A percentile compares a stretch with the other conserved stretches of the same genome.
Conservation (phyloP, 1,140 invertebrate genomes). For the Hycleus phaleratus region DNA sequence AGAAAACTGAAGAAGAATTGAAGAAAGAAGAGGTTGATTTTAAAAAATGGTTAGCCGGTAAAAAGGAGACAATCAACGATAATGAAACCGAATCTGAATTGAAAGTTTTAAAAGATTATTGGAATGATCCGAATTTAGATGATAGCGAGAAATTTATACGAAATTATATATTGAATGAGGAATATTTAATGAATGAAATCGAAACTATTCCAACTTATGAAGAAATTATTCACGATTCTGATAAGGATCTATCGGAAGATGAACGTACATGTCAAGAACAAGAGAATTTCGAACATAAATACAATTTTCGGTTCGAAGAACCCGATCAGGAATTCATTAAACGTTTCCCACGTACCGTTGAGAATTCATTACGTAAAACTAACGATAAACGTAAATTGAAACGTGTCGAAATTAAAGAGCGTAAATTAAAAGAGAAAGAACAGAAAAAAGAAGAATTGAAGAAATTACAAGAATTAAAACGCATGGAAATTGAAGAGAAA, state of each 20-base stretch:
- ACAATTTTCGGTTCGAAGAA: constrained; percentile 94
- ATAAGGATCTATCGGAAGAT: constrained; percentile 71
- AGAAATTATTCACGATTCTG: constrained; percentile 57
- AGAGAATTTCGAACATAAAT: constrained; percentile 90
- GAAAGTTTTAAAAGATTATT: constrained; percentile 72
- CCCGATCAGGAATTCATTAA: constrained; percentile 91
- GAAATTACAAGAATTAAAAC: constrained; percentile 76
- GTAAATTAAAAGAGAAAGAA: constrained; percentile 76
- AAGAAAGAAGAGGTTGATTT: constrained; percentile 65
- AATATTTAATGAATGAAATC: constrained; percentile 52
- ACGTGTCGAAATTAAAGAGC: constrained; percentile 63
- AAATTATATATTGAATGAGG: constrained; percentile 89
- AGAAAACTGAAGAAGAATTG: constrained; percentile 53
- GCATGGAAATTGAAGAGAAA: constrained; percentile 86
- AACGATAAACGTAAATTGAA: constrained; percentile 73
- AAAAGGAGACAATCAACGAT: constrained; percentile 57
- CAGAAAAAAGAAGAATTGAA: constrained; percentile 81
- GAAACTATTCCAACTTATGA: constrained; percentile 59
- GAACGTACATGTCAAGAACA: constrained; percentile 72
- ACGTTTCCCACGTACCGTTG: constrained; percentile 82
- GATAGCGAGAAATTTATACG: constrained; percentile 80
- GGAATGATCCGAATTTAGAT: constrained; percentile 74
- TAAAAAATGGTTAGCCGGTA: constrained; percentile 74
- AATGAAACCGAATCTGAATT: constrained; percentile 55
- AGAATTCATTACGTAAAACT: constrained; percentile 71